These are phyloP conservation scores for Drosophila subsilvestris DNA, from an alignment of 2,888 invertebrate species.

Conservation along the genomic window DNA sequence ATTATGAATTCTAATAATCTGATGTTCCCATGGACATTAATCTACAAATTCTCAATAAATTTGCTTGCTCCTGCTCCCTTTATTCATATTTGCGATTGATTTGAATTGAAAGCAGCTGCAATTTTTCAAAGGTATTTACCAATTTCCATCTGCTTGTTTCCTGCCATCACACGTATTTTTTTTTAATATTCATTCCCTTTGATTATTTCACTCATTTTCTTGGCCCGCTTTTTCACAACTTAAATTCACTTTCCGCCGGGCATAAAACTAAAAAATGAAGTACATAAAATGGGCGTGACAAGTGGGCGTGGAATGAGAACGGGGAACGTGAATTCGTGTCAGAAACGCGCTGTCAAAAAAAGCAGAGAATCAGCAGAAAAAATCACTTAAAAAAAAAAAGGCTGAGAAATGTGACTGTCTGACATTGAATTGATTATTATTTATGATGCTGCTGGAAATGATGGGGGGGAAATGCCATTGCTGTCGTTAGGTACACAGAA, in stretches of 20 bases:
- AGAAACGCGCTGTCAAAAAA: constrained; percentile 20
- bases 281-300: constrained; percentile 9
- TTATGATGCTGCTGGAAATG: constrained; percentile 25
- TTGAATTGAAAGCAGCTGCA: background rate
- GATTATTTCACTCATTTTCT: too few relatives aligned
- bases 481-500: constrained; percentile 19
- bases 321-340: constrained; percentile 15
- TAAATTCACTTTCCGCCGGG: constrained; percentile 28
- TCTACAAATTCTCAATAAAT: too few relatives aligned
- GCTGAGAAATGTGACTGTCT: constrained; percentile 17
- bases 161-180: background rate
- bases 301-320: constrained; percentile 1
- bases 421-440: constrained; percentile 29
- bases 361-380: constrained; percentile 10
- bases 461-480: background rate
- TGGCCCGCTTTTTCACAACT: constrained; percentile 2
- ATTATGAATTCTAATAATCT: too few relatives aligned
- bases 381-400: background rate
- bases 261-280: constrained; percentile 19
- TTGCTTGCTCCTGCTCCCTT: too few relatives aligned
- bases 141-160: background rate
- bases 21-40: too few relatives aligned
- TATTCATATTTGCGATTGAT: background rate
- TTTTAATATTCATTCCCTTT: background rate
- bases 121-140: background rate